These are phyloP conservation scores for Napeogenes sylphis DNA, from an alignment of 2,888 invertebrate species.

Conservation along the genomic window DNA sequence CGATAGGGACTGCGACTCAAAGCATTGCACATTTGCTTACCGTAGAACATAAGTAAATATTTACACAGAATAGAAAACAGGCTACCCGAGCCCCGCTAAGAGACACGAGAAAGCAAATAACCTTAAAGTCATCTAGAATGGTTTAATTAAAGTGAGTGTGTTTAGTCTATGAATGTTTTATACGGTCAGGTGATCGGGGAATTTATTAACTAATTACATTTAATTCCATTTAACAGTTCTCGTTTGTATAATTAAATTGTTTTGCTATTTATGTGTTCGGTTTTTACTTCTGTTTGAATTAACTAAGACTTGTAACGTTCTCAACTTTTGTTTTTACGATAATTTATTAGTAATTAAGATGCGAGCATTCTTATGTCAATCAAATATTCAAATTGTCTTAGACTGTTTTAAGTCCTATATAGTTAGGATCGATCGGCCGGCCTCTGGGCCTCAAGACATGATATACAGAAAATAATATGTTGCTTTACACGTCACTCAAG, in stretches of 20 bases:
- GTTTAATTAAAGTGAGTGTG: constrained; percentile 38
- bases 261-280: constrained; percentile 10
- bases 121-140: constrained; percentile 49
- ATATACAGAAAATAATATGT: constrained; percentile 24
- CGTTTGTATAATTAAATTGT: constrained; percentile 12
- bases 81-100: constrained; percentile 43
- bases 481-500: constrained; percentile 33
- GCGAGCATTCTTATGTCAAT: no score
- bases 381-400: no score
- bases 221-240: constrained; percentile 8
- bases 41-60: constrained; percentile 59
- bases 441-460: no score
- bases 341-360: no score
- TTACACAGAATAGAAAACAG: constrained; percentile 57
- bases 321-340: no score
- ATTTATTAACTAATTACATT: constrained; percentile 19
- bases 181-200: constrained; percentile 22
- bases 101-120: constrained; percentile 46
- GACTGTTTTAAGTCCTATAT: no score
- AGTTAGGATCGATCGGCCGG: no score
- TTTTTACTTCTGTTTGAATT: no score
- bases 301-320: no score
- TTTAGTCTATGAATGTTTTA: constrained; percentile 30
- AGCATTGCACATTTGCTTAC: constrained; percentile 61
- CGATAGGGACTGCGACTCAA: constrained; percentile 42